Evolutionary conservation across 2,888 invertebrate species (phyloP), one percentile per base, ranked within the genome.

Genomic region (Pogonocherus hispidulus): DNA sequence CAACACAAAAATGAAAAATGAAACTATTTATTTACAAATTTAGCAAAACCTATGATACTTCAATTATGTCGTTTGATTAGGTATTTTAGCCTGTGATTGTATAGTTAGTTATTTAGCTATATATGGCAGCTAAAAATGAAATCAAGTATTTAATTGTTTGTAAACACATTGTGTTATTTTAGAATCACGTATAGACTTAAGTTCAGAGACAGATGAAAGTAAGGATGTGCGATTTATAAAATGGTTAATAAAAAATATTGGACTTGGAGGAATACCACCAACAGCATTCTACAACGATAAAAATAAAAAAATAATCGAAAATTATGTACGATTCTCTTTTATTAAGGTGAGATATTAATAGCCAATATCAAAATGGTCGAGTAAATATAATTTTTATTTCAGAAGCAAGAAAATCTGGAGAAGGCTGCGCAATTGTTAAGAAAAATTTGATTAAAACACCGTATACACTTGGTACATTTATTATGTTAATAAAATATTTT

Each of bases 391-490:
- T 41, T 80, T 76, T 78, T 46, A 81, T 89, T 88, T 57, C 87
- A 93, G 91, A 91, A 93, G 87, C 93, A 94, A 80, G 92, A 91
- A 78, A 93, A 91, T 80, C 84, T 94, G 22, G 82, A 88, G 63
- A 87, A 92, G 72, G 90, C 93, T 14, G 90, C 88, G 18, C 88
- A 91, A 76, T 87, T 93, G 55, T 84, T 94, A 1, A 86, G 87
- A 60, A 88, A 90, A 69, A n/a, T 92, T 92, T 90, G 86, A 86
- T 74, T 41, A 66, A 20, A 67, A 65, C 44, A 14, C 44, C 16
- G 1, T 41, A 14, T n/a, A 41, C 41, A 14, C 2, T 41, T n/a
- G 1, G 14, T 41, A 41, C 2, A n/a, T 41, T 41, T 41, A 41
- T 41, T 41, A 4, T 41, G 16, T 14, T 5, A 41, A 41, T 41